Percentiles rank a stretch among this genome's conserved stretches.
These are phyloP conservation scores for Connochaetes taurinus DNA, from an alignment of 2,113 vertebrate genomes.

Conservation along the genomic window DNA sequence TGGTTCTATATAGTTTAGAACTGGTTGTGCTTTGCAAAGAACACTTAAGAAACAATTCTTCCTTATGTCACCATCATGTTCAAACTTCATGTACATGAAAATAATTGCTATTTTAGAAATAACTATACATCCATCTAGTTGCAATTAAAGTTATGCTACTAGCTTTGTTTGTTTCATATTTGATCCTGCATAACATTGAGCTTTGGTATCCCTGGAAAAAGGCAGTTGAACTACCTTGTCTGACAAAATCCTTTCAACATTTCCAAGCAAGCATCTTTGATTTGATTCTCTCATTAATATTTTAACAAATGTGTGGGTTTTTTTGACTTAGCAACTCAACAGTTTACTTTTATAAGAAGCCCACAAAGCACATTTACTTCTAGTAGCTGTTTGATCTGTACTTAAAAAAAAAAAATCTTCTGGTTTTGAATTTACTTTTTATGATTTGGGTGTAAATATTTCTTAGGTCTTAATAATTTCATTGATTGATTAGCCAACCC, in stretches of 20 bases:
- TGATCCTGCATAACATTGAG: not conserved
- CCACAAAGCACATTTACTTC: not conserved
- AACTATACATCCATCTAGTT: not conserved
- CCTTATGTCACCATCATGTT: not conserved
- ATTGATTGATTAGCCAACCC: not conserved
- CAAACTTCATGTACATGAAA: not conserved
- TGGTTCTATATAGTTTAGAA: not conserved
- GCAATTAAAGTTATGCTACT: not conserved
- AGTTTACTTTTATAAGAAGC: not conserved
- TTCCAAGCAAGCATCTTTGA: not conserved
- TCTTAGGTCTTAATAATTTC: not conserved
- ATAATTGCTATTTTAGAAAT: not conserved
- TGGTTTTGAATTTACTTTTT: not conserved
- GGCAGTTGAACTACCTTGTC: not conserved
- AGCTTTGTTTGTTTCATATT: not conserved
- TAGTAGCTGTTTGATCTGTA: not conserved
- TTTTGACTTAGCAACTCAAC: not conserved
- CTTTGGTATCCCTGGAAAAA: not conserved
- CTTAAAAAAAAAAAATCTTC: not conserved
- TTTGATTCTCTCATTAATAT: not conserved
- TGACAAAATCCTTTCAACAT: not conserved
- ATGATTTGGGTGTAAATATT: not conserved
- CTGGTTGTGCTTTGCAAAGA: not conserved
- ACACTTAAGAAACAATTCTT: not conserved
- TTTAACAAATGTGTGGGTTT: not conserved